These are phyloP conservation scores for Calephelis virginiensis DNA, from an alignment of 1,140 invertebrate genomes.

Conservation along the genomic window DNA sequence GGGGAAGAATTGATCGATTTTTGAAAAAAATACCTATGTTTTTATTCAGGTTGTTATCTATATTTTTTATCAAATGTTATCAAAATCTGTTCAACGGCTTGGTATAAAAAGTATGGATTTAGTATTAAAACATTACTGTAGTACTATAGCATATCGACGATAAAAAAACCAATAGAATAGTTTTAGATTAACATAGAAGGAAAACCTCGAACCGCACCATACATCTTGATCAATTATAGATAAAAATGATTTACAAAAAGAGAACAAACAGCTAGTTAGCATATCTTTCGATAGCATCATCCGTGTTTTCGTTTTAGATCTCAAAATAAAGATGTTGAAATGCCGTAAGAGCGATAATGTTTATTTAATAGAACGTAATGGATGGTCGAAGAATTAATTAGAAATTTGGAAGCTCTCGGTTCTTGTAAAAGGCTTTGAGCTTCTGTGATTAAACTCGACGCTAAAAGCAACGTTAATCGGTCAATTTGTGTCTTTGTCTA, in stretches of 20 bases:
- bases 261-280: background rate
- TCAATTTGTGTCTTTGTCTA: background rate
- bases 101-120: too few species aligned
- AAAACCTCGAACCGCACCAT: background rate
- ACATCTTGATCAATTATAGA: slow-evolving; percentile 13
- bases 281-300: slow-evolving; percentile 14
- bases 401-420: slow-evolving; percentile 25
- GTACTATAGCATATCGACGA: too few species aligned
- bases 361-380: slow-evolving; percentile 34
- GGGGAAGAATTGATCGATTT: too few species aligned
- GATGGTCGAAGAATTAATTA: slow-evolving; percentile 30
- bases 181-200: background rate
- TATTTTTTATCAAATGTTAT: too few species aligned
- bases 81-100: too few species aligned
- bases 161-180: too few species aligned
- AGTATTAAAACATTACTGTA: too few species aligned
- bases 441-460: slow-evolving; percentile 1
- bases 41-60: too few species aligned
- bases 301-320: slow-evolving; percentile 26
- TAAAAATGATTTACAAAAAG: slow-evolving; percentile 10
- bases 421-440: slow-evolving; percentile 6
- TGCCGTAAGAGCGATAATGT: slow-evolving; percentile 30
- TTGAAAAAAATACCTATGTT: too few species aligned
- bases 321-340: slow-evolving; percentile 34
- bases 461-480: slow-evolving; percentile 5